phyloP scores from a whole-genome alignment of 2,888 invertebrate genomes.

The Tachina grossa region DNA sequence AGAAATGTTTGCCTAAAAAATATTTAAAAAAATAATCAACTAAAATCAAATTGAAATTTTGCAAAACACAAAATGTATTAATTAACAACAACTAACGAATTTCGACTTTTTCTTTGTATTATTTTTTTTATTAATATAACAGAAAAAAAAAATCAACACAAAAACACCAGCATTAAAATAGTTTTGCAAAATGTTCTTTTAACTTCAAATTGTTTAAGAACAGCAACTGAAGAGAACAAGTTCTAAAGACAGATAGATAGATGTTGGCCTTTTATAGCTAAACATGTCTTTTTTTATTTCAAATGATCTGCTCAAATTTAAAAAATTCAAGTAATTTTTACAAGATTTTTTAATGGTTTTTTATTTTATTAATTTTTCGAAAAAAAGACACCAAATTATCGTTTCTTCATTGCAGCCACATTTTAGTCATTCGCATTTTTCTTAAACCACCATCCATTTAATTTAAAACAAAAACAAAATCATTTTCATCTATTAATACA shows the following conservation, averaged over 20 bases:
- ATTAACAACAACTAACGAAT: constrained; percentile 63
- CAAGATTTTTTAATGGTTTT: constrained; percentile 33
- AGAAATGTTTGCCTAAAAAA: constrained; percentile 51
- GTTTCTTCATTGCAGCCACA: constrained; percentile 41
- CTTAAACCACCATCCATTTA: constrained; percentile 20
- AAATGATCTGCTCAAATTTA: constrained; percentile 54
- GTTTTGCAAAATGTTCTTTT: constrained; percentile 56
- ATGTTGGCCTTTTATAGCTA: constrained; percentile 46
- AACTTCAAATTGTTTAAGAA: constrained; percentile 51
- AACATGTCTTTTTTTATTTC: constrained; percentile 34
- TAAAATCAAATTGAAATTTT: constrained; percentile 62
- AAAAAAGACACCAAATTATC: constrained; percentile 47
- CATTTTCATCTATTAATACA: constrained; percentile 30
- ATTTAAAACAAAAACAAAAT: constrained; percentile 3
- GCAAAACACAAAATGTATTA: constrained; percentile 56
- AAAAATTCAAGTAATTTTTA: background rate
- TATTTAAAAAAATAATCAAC: constrained; percentile 5
- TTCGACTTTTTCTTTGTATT: constrained; percentile 67
- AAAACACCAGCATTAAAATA: constrained; percentile 22
- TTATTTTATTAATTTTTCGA: constrained; percentile 14
- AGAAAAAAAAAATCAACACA: constrained; percentile 58
- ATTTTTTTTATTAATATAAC: constrained; percentile 62
- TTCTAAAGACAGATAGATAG: constrained; percentile 42
- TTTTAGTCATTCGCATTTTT: constrained; percentile 37
- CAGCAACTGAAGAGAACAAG: constrained; percentile 29